phyloP scores from a whole-genome alignment of 1,140 invertebrate species.

The Procambarus clarkii region DNA sequence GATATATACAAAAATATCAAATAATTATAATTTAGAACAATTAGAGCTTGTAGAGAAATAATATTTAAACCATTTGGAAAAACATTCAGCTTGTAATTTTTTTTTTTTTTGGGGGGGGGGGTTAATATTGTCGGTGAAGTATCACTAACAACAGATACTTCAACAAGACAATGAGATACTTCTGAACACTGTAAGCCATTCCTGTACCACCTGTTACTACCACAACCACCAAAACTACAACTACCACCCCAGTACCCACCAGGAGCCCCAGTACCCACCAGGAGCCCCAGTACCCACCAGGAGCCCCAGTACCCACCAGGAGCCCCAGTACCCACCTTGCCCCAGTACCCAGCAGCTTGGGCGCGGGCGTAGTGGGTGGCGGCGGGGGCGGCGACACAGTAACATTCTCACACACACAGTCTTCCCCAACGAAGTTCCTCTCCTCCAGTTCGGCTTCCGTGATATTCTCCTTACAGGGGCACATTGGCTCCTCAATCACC shows the following conservation, averaged over 20 bases:
- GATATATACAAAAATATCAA: too few species aligned
- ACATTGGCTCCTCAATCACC: neutral
- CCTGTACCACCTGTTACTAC: too few species aligned
- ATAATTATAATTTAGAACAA: too few species aligned
- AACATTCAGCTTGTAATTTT: too few species aligned
- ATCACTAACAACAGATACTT: too few species aligned
- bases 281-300: neutral
- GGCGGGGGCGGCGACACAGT: neutral
- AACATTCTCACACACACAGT: constrained; percentile 2
- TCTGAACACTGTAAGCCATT: too few species aligned
- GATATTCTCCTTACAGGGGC: neutral
- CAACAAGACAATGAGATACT: too few species aligned
- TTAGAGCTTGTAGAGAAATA: too few species aligned
- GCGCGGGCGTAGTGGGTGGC: neutral
- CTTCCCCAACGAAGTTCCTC: neutral
- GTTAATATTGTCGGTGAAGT: too few species aligned
- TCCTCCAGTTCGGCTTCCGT: neutral
- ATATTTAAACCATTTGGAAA: too few species aligned
- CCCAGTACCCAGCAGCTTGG: neutral
- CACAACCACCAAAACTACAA: too few species aligned
- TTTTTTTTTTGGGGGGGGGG: too few species aligned
- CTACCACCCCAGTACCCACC: neutral
- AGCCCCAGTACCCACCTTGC: neutral
- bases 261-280: neutral
- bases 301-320: neutral